A percentile compares a stretch with the other conserved stretches of the same genome.
Evolutionary conservation across 2,888 invertebrate species (phyloP).

Genomic region (Hybos culiciformis): DNA sequence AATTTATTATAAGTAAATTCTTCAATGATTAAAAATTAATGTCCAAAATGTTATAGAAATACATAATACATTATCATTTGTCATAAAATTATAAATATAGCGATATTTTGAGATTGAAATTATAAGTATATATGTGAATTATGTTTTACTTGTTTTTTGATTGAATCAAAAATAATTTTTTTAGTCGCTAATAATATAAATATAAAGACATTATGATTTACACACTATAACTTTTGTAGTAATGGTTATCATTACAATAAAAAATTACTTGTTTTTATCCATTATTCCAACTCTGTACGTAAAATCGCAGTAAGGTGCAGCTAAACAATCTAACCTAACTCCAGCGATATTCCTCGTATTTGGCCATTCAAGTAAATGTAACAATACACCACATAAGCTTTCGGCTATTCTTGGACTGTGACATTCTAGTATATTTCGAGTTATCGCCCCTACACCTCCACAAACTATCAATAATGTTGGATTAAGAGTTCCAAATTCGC

Average conservation of each 20-base stretch:
- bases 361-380: slow-evolving; percentile 76
- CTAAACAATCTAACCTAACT: slow-evolving; percentile 72
- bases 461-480: slow-evolving; percentile 63
- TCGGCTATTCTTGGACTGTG: slow-evolving; percentile 83
- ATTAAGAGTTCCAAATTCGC: slow-evolving; percentile 79
- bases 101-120: slow-evolving; percentile 1
- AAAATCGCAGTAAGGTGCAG: slow-evolving; percentile 89
- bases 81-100: neutral
- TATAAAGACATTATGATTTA: no score
- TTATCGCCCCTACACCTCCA: slow-evolving; percentile 70
- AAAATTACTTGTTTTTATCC: slow-evolving; percentile 51
- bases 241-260: neutral
- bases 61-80: neutral
- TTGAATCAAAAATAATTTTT: no score
- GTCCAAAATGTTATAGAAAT: neutral
- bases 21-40: neutral
- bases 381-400: slow-evolving; percentile 72
- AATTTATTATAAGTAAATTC: neutral
- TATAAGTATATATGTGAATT: no score
- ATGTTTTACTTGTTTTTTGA: no score
- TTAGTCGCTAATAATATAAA: no score
- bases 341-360: slow-evolving; percentile 59
- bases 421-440: slow-evolving; percentile 70
- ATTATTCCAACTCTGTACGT: slow-evolving; percentile 61
- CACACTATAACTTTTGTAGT: no score